Evolutionary conservation across 2,888 invertebrate species (phyloP), one percentile per base, ranked within the genome.

Genomic region (Zelleria hepariella): DNA sequence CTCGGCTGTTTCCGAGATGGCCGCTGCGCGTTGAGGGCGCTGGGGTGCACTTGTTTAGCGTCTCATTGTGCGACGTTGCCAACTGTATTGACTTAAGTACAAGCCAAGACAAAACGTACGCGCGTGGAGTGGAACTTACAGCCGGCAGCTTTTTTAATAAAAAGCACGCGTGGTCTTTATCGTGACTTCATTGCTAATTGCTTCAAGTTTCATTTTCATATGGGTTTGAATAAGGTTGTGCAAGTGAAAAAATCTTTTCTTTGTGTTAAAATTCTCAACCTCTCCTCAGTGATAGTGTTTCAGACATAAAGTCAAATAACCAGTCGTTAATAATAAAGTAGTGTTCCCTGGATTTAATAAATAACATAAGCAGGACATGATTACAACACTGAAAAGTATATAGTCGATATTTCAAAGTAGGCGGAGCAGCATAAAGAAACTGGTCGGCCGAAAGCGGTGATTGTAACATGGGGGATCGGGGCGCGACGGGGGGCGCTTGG

Each of bases 21-120:
- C 87, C 88, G 85, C 86, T 88, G 89, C 87, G 89, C 83, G 89
- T 85, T 84, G 89, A 75, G 87, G 90, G 89, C 89, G 88, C 89
- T 79, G 70, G 78, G 75, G 86, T 80, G 76, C 82, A 80, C 83
- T 83, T 86, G 86, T 86, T 86, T 86, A 82, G 89, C 88, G 87
- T 88, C 88, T 85, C 75, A 76, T 75, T 78, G 77, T 81, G 88
- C 89, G 86, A 84, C 86, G 90, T 89, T 90, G 90, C 89, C 90
- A 88, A 83, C 80, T 87, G 80, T 87, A 87, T 86, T 83, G 86
- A 87, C 86, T 82, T 76, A 79, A 79, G 83, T 82, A 84, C 77
- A 75, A 80, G 78, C 77, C 77, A 82, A 86, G 85, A 87, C 85
- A 86, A 86, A 86, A 86, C 86, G 86, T 86, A 83, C 86, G 86